Percentiles rank a stretch among this genome's conserved stretches.
These are phyloP conservation scores for Silurus asotus DNA, from an alignment of 2,113 vertebrate genomes.

Conservation along the genomic window DNA sequence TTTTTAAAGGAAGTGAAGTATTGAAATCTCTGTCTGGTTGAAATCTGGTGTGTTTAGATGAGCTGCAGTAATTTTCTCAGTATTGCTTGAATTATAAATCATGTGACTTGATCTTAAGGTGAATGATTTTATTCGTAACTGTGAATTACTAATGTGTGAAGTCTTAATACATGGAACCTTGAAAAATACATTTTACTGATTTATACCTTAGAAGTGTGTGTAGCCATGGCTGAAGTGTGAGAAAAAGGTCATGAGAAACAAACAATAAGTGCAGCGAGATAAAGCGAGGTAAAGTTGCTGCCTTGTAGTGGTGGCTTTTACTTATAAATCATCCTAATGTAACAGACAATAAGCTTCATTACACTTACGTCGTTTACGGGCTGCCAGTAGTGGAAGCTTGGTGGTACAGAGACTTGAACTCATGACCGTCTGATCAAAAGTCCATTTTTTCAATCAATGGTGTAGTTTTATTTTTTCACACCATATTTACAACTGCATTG, in stretches of 20 bases:
- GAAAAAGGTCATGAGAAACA: too few relatives aligned
- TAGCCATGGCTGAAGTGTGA: too few relatives aligned
- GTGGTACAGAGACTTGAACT: too few relatives aligned
- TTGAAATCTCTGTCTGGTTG: too few relatives aligned
- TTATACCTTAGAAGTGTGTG: background rate
- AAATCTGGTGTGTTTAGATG: too few relatives aligned
- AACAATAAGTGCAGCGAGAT: too few relatives aligned
- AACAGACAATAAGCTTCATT: constrained; percentile 37
- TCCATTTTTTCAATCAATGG: constrained; percentile 59
- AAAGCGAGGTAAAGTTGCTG: constrained; percentile 36
- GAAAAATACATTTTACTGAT: background rate
- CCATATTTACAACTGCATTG: constrained; percentile 75
- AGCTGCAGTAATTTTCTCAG: too few relatives aligned
- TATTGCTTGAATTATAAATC: background rate
- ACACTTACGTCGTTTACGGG: too few relatives aligned
- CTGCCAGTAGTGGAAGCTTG: too few relatives aligned
- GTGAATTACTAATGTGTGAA: background rate
- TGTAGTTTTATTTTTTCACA: constrained; percentile 46
- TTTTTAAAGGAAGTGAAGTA: too few relatives aligned
- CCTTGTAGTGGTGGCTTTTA: constrained; percentile 59
- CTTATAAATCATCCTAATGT: constrained; percentile 53
- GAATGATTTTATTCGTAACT: background rate
- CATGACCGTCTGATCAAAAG: background rate
- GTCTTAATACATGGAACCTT: background rate
- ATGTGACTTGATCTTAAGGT: background rate